These are phyloP conservation scores for Zonotrichia leucophrys DNA, from an alignment of 2,113 vertebrate species.

Conservation along the genomic window DNA sequence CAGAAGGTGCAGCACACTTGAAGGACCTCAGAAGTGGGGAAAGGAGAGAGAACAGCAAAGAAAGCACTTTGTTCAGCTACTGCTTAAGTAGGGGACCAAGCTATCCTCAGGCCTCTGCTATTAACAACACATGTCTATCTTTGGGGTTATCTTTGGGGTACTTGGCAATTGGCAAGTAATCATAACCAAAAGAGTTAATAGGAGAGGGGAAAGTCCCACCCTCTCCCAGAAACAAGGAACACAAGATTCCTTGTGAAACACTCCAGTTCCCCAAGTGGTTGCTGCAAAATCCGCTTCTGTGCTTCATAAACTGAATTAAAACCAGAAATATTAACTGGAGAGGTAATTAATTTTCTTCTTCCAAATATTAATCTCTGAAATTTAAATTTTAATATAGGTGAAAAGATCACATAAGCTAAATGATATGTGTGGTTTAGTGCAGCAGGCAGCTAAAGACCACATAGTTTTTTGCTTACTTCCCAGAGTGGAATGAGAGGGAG, in stretches of 20 bases:
- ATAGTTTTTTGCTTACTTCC: neutral
- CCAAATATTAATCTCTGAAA: neutral
- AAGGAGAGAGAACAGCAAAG: neutral
- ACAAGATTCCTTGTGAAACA: neutral
- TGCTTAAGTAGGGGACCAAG: neutral
- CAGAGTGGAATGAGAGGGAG: neutral
- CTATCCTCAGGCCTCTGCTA: neutral
- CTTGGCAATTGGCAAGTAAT: neutral
- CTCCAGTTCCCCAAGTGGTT: neutral
- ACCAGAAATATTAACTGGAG: neutral
- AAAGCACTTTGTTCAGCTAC: neutral
- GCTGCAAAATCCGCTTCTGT: neutral
- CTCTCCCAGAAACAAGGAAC: accelerated
- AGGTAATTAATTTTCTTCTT: neutral
- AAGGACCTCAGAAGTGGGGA: neutral
- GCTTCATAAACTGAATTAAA: neutral
- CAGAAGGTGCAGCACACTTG: neutral
- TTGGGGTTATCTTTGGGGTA: neutral
- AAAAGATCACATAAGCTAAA: neutral
- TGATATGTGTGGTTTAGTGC: neutral
- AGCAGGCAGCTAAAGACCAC: neutral
- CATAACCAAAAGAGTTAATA: neutral
- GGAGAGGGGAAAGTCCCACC: neutral
- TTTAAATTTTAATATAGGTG: neutral
- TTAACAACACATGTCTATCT: neutral